phyloP scores from a whole-genome alignment of 2,113 vertebrate species.

The human (Homo sapiens) region GRCh38 chrX:144118001-144118500 shows the following conservation, averaged over 20 bases:
- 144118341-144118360: background rate
- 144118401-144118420: background rate
- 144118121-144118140: background rate
- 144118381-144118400: background rate
- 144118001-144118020: background rate
- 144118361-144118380: background rate
- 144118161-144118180: background rate
- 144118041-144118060: background rate
- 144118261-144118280: background rate
- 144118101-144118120: background rate
- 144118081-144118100: background rate
- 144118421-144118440: background rate
- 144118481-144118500: background rate
- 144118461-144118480: background rate
- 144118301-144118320: background rate
- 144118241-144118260: background rate
- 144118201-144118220: background rate
- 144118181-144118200: background rate
- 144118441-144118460: background rate
- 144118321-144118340: background rate
- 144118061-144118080: background rate
- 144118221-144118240: background rate
- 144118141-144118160: background rate
- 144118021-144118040: background rate
- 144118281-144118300: background rate